A percentile compares a stretch with the other conserved stretches of the same genome.
phyloP scores from a whole-genome alignment of 2,888 invertebrate genomes.

The Sarcophaga variegata region DNA sequence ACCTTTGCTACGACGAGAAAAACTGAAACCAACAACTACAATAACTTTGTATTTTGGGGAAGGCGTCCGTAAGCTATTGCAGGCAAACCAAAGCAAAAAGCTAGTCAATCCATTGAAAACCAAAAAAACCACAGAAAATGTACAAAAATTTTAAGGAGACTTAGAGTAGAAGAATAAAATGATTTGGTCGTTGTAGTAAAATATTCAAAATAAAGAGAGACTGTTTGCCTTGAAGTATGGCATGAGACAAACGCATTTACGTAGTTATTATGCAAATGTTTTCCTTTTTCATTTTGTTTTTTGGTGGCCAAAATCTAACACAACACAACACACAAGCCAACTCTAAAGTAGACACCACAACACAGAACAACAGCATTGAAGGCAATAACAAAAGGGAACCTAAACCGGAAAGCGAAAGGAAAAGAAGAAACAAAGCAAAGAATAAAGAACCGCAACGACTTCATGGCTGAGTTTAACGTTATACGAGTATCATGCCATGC shows the following conservation, averaged over 20 bases:
- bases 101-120: not conserved
- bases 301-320: conserved; percentile 19
- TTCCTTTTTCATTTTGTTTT: too few relatives aligned
- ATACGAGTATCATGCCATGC: not conserved
- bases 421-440: conserved; percentile 2
- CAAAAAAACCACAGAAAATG: conserved; percentile 2
- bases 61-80: not conserved
- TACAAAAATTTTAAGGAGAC: conserved; percentile 7
- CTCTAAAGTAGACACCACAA: not conserved
- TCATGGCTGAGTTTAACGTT: conserved; percentile 41
- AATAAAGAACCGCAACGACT: conserved; percentile 50
- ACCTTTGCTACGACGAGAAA: too few relatives aligned
- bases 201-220: conserved; percentile 12
- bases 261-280: conserved; percentile 58
- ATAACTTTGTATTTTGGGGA: not conserved
- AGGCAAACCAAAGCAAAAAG: conserved; percentile 33
- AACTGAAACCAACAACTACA: too few relatives aligned
- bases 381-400: conserved; percentile 1
- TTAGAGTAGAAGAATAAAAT: conserved; percentile 39
- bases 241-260: conserved; percentile 51
- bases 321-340: not conserved
- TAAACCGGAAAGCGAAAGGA: conserved; percentile 3
- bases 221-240: conserved; percentile 26
- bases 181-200: conserved; percentile 28
- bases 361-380: not conserved